Percentiles rank a stretch among this genome's conserved stretches.
Evolutionary conservation across 2,888 invertebrate species (phyloP).

Genomic region (Acleris sparsana): DNA sequence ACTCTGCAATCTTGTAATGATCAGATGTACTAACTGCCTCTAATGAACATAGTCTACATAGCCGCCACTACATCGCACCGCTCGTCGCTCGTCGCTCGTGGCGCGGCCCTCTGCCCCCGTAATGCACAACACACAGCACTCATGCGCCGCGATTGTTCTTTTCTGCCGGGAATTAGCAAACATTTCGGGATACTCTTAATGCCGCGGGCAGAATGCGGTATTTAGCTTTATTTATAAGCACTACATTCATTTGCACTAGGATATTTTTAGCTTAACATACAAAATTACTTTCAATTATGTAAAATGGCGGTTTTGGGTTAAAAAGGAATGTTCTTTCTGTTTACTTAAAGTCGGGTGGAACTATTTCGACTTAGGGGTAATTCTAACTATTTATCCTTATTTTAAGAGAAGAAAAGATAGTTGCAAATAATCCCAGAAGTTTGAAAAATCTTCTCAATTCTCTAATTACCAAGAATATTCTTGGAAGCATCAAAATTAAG

Average conservation of each 20-base stretch:
- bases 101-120: constrained; percentile 48
- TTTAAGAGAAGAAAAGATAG: no score
- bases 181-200: constrained; percentile 76
- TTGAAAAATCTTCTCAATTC: no score
- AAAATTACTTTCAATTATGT: not conserved
- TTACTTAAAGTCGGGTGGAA: no score
- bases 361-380: no score
- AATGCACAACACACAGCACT: constrained; percentile 73
- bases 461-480: no score
- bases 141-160: constrained; percentile 71
- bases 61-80: not conserved
- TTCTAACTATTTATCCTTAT: no score
- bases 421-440: no score
- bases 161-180: constrained; percentile 76
- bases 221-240: constrained; percentile 41
- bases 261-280: not conserved
- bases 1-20: no score
- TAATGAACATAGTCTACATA: no score
- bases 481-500: no score
- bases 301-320: not conserved
- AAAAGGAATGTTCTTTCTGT: no score
- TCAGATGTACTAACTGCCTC: no score
- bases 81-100: constrained; percentile 13
- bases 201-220: constrained; percentile 63
- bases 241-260: not conserved